Base-by-base conservation (phyloP, 2,797 vertebrate genomes). In the Phataginus tetradactyla region DNA sequence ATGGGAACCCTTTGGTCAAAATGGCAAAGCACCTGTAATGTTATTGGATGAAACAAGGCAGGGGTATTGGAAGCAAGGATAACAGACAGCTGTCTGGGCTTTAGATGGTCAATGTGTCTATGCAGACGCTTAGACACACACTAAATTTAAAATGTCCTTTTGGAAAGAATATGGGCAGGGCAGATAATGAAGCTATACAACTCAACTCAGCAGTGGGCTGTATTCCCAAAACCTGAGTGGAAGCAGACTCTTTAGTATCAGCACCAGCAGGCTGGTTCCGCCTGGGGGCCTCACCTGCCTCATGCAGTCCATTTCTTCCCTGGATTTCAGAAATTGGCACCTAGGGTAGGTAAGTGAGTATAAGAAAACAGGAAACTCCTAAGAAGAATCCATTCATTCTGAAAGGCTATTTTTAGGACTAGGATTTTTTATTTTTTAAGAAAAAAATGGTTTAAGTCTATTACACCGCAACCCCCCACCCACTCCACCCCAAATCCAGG, bases 381-480 rank as follows among this genome's bases (percentile, higher is more conserved):
- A 49, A 20, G 45, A 80, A 64, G 78, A 94, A 91, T 80, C 55
- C 89, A 68, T 74, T 85, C 12, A 91, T 95, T 81, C 29, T 77
- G 68, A 95, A 94, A 90, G 23, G 12, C 42, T 90, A 92, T 90
- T 92, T 97, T 96, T 81, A 92, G 90, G 25, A 85, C 20, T 27
- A 57, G 51, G 39, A 27, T 63, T 53, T 75, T 94, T 91, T 15
- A 32, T 83, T 86, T 92, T 95, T 94, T 42, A 79, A 68, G 14
- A 51, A 37, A 49, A 77, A 94, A 83, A 9, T n/a, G 29, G 13
- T 55, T 96, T 23, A 72, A 88, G 64, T n/a, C 37, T 42, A 77
- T 20, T 39, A 8, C 23, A 23, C 18, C 18, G 34, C 29, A 21
- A 1, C 15, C 8, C 23, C 21, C 69, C 17, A 0, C 7, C 1